A percentile compares a stretch with the other conserved stretches of the same genome.
Evolutionary conservation across 2,113 vertebrate species (phyloP).

Genomic region (Parotia lawesii): DNA sequence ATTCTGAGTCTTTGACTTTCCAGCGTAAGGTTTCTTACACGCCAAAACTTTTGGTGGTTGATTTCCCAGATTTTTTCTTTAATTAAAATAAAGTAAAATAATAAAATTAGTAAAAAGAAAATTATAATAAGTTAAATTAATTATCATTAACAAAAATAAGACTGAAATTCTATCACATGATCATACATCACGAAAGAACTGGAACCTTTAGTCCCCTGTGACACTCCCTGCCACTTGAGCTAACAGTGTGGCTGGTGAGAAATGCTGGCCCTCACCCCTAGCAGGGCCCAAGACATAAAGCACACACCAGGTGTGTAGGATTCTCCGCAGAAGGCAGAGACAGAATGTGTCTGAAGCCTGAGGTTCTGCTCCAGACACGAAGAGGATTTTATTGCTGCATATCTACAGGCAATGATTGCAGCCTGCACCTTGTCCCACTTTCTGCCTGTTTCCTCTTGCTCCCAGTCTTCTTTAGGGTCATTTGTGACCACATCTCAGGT

Average conservation of each 20-base stretch:
- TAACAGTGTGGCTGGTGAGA: neutral
- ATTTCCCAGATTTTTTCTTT: neutral
- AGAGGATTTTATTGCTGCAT: neutral
- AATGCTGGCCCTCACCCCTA: neutral
- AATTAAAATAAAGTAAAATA: neutral
- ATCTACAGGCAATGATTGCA: neutral
- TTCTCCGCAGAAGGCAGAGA: neutral
- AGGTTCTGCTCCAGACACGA: neutral
- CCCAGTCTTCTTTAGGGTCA: neutral
- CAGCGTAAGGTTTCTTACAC: fast-evolving
- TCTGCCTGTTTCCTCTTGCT: neutral
- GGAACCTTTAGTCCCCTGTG: neutral
- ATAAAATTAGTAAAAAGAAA: neutral
- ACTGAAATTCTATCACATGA: neutral
- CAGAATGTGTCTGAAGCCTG: neutral
- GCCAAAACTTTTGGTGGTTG: neutral
- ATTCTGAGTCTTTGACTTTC: neutral
- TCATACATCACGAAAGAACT: neutral
- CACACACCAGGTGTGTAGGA: neutral
- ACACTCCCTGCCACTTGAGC: neutral
- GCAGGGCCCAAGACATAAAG: neutral
- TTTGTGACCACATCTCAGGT: neutral
- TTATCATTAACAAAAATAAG: neutral
- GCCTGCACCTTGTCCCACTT: neutral
- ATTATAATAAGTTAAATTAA: neutral